A percentile compares a stretch with the other conserved stretches of the same genome.
Conservation (phyloP, 2,113 vertebrate genomes). For the Mirza zaza region DNA sequence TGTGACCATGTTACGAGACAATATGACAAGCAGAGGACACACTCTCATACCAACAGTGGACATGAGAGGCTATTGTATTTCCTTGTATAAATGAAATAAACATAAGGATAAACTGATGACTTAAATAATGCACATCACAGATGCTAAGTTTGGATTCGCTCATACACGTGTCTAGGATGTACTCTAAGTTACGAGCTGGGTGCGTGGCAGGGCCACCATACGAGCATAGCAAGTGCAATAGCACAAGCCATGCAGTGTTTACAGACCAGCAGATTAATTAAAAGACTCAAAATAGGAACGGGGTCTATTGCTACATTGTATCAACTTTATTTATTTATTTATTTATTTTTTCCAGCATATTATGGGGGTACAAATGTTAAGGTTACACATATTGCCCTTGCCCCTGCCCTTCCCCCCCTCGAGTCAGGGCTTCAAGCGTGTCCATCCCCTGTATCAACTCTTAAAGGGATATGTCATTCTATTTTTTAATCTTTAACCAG, state of each 20-base stretch:
- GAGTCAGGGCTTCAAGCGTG: too few relatives aligned
- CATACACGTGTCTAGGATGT: not conserved
- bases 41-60: not conserved
- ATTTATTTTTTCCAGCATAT: too few relatives aligned
- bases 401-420: rapidly evolving
- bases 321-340: not conserved
- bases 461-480: not conserved
- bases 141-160: not conserved
- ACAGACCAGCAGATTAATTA: not conserved
- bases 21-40: constrained; percentile 15
- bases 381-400: too few relatives aligned
- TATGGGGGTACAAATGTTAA: too few relatives aligned
- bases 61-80: constrained; percentile 14
- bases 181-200: not conserved
- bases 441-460: not conserved
- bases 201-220: not conserved
- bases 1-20: not conserved
- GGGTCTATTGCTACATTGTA: not conserved
- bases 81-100: constrained; percentile 27
- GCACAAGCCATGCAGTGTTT: not conserved
- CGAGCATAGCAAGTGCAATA: not conserved
- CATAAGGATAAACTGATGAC: not conserved
- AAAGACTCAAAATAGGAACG: constrained; percentile 9
- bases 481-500: constrained; percentile 39
- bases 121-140: not conserved